Evolutionary conservation across 1,140 invertebrate species (phyloP), one percentile per base, ranked within the genome.

Genomic region (Euura lappo): DNA sequence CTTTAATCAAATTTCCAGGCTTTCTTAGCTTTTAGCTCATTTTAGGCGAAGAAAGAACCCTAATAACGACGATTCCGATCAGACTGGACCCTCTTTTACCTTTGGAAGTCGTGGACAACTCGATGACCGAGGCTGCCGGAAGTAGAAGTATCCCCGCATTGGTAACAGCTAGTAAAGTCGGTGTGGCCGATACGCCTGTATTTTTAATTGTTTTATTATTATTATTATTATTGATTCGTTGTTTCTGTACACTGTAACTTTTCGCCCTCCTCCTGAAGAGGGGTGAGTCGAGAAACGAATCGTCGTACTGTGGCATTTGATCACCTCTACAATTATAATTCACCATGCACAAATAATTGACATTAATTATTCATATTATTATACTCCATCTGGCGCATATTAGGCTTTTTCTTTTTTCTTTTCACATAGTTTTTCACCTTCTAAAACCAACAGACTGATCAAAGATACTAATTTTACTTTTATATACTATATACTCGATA

Each of bases 241-340:
- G 81, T 78, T 86, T 88, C 66, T 86, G 82, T 74, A 88, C 80
- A 71, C 84, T 84, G 73, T 87, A 87, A 72, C 84, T 88, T 60
- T 84, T 84, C n/a, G 83, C 83, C n/a, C 86, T 85, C 65, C 85
- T 83, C 68, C 85, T 81, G 75, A 88, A 88, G 64, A 84, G 75
- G 71, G 85, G 85, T 74, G 85, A 86, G 69, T 86, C 81, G 44
- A 86, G 81, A 71, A 87, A 86, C 10, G 80, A 82, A 65, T 87
- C 86, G 79, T 88, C 86, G 83, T 86, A 87, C 60, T 87, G 85
- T 65, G 86, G 85, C 86, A 88, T 87, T 72, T 68, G 28, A 28
- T 28, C 28, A 28, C 28, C 28, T 28, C 28, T 28, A 28, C 28
- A 28, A 28, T 28, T 28, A 28, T 28, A 0, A 1, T 28, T 28